These are phyloP conservation scores for Papilio dardanus DNA, from an alignment of 1,140 invertebrate genomes.

Conservation along the genomic window DNA sequence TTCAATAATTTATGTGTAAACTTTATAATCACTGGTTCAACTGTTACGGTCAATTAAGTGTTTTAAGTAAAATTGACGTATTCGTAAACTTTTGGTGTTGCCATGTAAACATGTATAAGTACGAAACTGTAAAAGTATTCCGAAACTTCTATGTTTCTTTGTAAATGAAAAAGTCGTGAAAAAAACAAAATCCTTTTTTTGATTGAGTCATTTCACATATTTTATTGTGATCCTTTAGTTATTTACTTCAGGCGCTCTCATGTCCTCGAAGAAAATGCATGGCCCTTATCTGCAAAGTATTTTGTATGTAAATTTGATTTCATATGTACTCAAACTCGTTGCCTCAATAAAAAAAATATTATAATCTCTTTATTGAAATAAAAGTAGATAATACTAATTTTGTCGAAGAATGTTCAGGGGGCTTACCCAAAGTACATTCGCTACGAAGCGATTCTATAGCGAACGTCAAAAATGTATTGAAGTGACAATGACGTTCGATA, in stretches of 20 bases:
- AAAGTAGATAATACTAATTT: background rate
- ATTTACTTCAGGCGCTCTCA: background rate
- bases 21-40: background rate
- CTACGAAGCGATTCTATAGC: no score
- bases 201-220: background rate
- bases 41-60: background rate
- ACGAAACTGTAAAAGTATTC: no score
- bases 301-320: constrained; percentile 6
- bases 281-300: constrained; percentile 6
- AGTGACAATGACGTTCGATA: no score
- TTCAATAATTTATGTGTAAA: background rate
- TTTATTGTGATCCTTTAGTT: background rate
- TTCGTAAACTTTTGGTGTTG: background rate
- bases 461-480: no score
- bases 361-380: background rate
- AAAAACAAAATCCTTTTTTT: background rate
- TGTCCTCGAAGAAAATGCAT: background rate
- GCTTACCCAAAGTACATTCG: no score
- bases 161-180: background rate
- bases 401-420: no score
- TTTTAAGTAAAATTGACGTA: background rate
- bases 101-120: background rate
- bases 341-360: background rate
- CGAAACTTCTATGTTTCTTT: no score
- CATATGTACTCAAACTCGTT: background rate